phyloP scores from a whole-genome alignment of 2,113 vertebrate genomes.

The Leptosomus discolor region DNA sequence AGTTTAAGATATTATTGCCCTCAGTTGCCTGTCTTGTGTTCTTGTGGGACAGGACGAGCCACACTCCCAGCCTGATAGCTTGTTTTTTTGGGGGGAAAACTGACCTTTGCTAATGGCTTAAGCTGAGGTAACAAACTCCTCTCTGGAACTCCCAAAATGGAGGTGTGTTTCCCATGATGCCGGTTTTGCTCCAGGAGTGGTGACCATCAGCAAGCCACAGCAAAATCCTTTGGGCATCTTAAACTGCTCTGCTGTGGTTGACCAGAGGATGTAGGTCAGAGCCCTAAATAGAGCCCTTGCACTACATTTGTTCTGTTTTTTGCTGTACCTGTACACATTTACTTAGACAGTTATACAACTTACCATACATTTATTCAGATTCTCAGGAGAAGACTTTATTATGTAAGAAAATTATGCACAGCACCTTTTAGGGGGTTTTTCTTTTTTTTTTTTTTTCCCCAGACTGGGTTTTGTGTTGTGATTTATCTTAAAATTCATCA shows the following conservation, averaged over 20 bases:
- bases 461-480: background rate
- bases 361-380: background rate
- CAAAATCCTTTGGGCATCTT: background rate
- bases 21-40: background rate
- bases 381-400: background rate
- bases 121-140: background rate
- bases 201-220: background rate
- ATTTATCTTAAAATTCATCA: background rate
- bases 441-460: rapidly evolving
- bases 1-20: background rate
- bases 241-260: background rate
- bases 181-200: background rate
- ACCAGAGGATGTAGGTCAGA: background rate
- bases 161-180: background rate
- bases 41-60: background rate
- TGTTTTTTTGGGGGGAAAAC: rapidly evolving
- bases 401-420: rapidly evolving
- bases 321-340: background rate
- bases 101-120: background rate
- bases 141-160: background rate
- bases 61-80: rapidly evolving
- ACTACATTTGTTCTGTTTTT: background rate
- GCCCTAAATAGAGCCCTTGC: background rate
- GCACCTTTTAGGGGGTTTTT: rapidly evolving
- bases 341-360: background rate